Evolutionary conservation across 2,113 vertebrate species (phyloP), one percentile per base, ranked within the genome.

Genomic region (Misgurnus anguillicaudatus): DNA sequence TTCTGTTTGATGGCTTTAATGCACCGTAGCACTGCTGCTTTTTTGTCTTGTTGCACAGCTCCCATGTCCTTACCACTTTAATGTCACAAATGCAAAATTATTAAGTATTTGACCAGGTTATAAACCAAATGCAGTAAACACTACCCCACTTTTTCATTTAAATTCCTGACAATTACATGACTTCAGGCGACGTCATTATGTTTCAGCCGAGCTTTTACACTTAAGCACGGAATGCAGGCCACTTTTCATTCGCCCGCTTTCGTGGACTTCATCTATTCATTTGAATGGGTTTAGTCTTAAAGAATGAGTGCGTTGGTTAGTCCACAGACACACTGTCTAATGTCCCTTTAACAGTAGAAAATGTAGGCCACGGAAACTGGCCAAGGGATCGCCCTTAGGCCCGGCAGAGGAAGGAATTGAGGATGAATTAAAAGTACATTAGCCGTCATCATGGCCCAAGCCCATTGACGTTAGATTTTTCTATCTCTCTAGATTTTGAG

Each of bases 371-470:
- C 80, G 71, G 78, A 77, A 82, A 75, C 81, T 53, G 80, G 79
- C 24, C 72, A 72, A 72, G 84, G 83, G 75, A 79, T 83, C 55
- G 88, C 90, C 91, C 81, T 47, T 80, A 53, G 79, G 77, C 77
- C 39, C 73, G 79, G 86, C 85, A 80, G 79, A 75, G 83, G 60
- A 79, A 83, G 80, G 85, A 91, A 86, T 82, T 82, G 85, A 85
- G 87, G 85, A 83, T 90, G 86, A 91, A 88, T 91, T 92, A 91
- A 90, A 91, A 87, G 83, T 89, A 89, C 90, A 91, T 90, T 91
- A 90, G 88, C 89, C 88, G 89, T 91, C 89, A 90, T 91, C 86
- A 87, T 75, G 81, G 85, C 79, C 80, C 68, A 84, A 80, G 83
- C 89, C 85, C 82, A 84, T 78, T 16, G 63, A 84, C 70, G 63